These are phyloP conservation scores for Mylabris phalerata DNA, from an alignment of 1,140 invertebrate species.

Conservation along the genomic window DNA sequence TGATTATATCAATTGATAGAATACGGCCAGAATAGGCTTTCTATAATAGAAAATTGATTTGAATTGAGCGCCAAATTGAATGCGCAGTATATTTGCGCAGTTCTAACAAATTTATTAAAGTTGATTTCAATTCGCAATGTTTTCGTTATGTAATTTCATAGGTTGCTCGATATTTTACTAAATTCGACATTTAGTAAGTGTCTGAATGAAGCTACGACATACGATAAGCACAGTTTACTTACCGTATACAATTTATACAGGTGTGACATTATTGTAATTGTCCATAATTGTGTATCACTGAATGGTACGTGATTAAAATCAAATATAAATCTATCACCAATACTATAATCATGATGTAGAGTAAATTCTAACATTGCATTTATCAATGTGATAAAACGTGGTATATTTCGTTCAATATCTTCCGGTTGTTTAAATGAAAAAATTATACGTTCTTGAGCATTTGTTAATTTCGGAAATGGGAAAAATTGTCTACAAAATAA, in stretches of 20 bases:
- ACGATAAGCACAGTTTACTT: too few species aligned
- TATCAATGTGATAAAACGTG: not conserved
- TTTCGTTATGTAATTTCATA: too few species aligned
- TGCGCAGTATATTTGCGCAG: not conserved
- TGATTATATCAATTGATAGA: constrained; percentile 2
- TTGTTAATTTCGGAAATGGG: constrained; percentile 1
- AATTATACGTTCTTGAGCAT: not conserved
- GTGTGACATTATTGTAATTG: not conserved
- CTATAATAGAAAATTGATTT: constrained; percentile 1
- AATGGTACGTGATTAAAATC: not conserved
- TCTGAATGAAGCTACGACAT: not conserved
- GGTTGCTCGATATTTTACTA: too few species aligned
- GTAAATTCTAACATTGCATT: not conserved
- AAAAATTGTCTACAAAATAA: constrained; percentile 3
- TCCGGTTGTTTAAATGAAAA: not conserved
- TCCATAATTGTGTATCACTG: too few species aligned
- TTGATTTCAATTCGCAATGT: too few species aligned
- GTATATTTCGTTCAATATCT: not conserved
- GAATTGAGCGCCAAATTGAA: not conserved
- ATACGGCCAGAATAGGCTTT: not conserved
- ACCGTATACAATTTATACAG: not conserved
- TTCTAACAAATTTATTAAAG: too few species aligned
- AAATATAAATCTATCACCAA: not conserved
- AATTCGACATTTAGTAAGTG: not conserved
- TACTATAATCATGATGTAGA: not conserved